Base-by-base conservation (phyloP, 2,797 vertebrate genomes). In the Taeniopygia guttata region DNA sequence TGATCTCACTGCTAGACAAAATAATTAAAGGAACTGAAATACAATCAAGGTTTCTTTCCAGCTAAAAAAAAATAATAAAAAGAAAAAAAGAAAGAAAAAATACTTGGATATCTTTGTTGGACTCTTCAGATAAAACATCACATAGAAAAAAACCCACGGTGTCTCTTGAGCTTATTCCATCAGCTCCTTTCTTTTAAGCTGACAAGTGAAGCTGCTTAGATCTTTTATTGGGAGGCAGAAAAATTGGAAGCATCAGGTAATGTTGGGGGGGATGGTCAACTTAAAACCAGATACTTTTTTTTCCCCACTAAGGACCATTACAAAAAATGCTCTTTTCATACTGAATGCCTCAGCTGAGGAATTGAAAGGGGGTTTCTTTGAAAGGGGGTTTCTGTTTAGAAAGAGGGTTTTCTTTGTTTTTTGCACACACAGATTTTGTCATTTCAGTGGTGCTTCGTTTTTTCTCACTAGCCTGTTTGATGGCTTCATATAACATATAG, bases 1-100 rank as follows among this genome's bases (percentile, higher is more conserved):
- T 96, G 92, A 97, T 95, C 92, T 95, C 85, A 46, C 76, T 81
- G 76, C 85, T 94, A 96, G 95, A 94, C 94, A 93, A 95, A 96
- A 96, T 94, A 96, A 96, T 95, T 96, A 96, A 96, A 96, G 67
- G 85, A 93, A 76, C 15, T 87, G 85, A 94, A 96, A 88, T 76
- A 89, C 52, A 91, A 91, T 79, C 3, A 5, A 91, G 22, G 42
- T 81, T 96, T 93, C 77, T 87, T 86, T 89, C 73, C 84, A 93
- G 80, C 15, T 62, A 52, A 82, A 88, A 84, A 66, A 74, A 40
- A 43, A 10, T 12, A 51, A 18, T 11, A 4, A 48, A 11, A 3
- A 27, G 32, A 52, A 29, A 22, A n/a, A 40, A 4, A 48, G n/a
- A 11, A 3, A 27, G 32, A 52, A 29, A 22, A n/a, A 40, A 38